Conservation (phyloP, 92 coral and sea anemone species). For the Ricordea florida region DNA sequence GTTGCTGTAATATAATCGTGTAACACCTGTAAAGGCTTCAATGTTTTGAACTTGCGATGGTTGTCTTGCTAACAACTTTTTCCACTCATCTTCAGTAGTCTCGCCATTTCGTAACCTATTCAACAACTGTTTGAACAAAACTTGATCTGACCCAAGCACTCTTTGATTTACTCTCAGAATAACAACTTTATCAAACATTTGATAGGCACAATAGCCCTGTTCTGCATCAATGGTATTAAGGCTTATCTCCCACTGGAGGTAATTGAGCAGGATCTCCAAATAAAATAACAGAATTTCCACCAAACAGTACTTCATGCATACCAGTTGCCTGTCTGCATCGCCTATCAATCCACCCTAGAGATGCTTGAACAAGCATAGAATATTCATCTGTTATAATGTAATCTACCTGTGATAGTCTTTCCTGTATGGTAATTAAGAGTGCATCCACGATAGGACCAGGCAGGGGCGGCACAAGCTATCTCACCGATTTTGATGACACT, state of each 20-base stretch:
- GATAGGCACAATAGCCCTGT: slow-evolving; percentile 45
- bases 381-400: slow-evolving; percentile 22
- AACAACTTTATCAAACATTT: slow-evolving; percentile 61
- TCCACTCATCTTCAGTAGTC: slow-evolving; percentile 51
- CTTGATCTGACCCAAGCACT: slow-evolving; percentile 55
- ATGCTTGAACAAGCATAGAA: slow-evolving; percentile 37
- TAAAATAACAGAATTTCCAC: slow-evolving; percentile 39
- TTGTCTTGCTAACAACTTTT: slow-evolving; percentile 49
- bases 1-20: slow-evolving; percentile 55
- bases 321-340: slow-evolving; percentile 47
- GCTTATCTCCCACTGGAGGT: slow-evolving; percentile 56
- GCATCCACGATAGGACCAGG: too few species aligned
- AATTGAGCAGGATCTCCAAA: slow-evolving; percentile 57
- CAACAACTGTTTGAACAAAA: slow-evolving; percentile 27
- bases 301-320: slow-evolving; percentile 17
- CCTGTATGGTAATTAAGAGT: slow-evolving; percentile 33
- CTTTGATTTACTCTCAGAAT: slow-evolving; percentile 50
- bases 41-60: slow-evolving; percentile 31
- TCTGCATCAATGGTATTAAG: slow-evolving; percentile 50
- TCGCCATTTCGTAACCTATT: slow-evolving; percentile 26
- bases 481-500: too few species aligned
- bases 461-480: too few species aligned
- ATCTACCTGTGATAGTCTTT: slow-evolving; percentile 18
- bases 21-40: slow-evolving; percentile 17
- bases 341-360: slow-evolving; percentile 46